These are phyloP conservation scores for Globicephala melas DNA, from an alignment of 2,113 vertebrate genomes.

Conservation along the genomic window DNA sequence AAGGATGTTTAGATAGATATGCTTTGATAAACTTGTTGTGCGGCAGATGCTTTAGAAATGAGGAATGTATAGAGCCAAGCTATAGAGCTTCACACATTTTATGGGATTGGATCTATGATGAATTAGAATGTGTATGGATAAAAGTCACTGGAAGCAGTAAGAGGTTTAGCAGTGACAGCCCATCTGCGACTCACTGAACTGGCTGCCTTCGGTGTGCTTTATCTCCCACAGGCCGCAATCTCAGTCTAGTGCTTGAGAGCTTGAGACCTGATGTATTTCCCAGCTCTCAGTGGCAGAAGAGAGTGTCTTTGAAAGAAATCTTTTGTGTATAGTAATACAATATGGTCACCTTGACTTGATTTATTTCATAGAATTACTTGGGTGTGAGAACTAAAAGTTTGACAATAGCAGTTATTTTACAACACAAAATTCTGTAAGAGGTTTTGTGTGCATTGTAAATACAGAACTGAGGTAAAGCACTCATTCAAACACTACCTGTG, in stretches of 20 bases:
- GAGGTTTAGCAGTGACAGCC: neutral
- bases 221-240: neutral
- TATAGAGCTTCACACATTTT: neutral
- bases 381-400: neutral
- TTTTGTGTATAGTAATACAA: neutral
- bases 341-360: neutral
- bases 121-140: slow-evolving; percentile 48
- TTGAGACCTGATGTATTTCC: neutral
- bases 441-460: neutral
- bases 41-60: neutral
- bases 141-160: slow-evolving; percentile 36
- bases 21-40: neutral
- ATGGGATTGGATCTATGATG: slow-evolving; percentile 5
- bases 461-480: neutral
- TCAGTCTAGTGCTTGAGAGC: neutral
- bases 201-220: neutral
- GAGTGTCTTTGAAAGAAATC: neutral
- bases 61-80: neutral
- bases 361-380: neutral
- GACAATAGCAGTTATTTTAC: neutral
- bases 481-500: neutral
- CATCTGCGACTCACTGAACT: neutral
- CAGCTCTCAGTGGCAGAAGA: neutral
- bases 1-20: neutral
- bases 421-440: neutral